A percentile compares a stretch with the other conserved stretches of the same genome.
Evolutionary conservation across 2,113 vertebrate genomes (phyloP).

Genomic region (Prunella himalayana): DNA sequence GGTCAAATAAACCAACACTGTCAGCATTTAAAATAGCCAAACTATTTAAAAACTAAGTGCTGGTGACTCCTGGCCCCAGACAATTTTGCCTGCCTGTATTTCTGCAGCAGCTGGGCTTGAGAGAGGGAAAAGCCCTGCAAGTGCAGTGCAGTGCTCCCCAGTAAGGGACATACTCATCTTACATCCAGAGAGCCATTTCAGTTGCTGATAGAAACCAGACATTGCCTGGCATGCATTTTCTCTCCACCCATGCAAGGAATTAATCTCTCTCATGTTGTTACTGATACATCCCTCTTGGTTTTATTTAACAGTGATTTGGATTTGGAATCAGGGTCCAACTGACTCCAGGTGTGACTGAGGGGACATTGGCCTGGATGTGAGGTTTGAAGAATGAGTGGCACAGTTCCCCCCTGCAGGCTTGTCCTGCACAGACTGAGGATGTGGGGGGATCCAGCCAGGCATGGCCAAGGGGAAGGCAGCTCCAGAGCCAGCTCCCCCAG

Average conservation of each 20-base stretch:
- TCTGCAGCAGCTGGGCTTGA: background rate
- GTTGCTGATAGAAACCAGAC: background rate
- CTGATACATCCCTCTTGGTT: background rate
- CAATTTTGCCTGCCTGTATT: background rate
- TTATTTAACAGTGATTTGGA: background rate
- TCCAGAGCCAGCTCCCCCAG: fast-evolving
- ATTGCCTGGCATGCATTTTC: background rate
- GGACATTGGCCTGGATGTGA: fast-evolving
- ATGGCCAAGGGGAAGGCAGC: background rate
- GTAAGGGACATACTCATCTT: background rate
- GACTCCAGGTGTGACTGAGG: background rate
- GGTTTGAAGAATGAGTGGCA: background rate
- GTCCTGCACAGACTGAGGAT: background rate
- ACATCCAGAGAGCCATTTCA: background rate
- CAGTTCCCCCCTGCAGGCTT: background rate
- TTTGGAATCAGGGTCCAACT: background rate
- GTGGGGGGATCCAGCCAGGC: background rate
- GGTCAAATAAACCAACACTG: background rate
- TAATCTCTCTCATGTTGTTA: background rate
- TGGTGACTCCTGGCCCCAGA: background rate
- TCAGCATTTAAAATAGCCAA: background rate
- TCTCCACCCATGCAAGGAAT: background rate
- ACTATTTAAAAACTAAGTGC: background rate
- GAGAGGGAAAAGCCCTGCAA: background rate
- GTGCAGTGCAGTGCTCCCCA: fast-evolving